A percentile compares a stretch with the other conserved stretches of the same genome.
Evolutionary conservation across 2,888 invertebrate genomes (phyloP).

Genomic region (Adelphocoris suturalis): DNA sequence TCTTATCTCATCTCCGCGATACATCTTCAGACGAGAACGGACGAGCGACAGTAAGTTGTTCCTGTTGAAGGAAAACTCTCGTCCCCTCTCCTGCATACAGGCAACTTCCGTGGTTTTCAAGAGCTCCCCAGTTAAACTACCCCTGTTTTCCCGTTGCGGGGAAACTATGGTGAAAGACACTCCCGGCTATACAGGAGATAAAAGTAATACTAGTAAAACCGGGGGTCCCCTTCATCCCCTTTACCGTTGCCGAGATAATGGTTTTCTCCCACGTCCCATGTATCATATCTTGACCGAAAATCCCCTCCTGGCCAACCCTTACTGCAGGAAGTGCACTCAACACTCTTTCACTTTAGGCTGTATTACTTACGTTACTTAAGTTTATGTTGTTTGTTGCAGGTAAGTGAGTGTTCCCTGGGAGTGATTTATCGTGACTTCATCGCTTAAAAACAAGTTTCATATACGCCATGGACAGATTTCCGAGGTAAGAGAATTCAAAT

Average conservation of each 20-base stretch:
- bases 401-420: constrained; percentile 10
- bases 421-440: constrained; percentile 30
- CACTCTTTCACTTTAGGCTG: constrained; percentile 33
- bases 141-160: constrained; percentile 28
- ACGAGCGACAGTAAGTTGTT: constrained; percentile 51
- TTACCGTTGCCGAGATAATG: constrained; percentile 60
- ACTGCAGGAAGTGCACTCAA: constrained; percentile 63
- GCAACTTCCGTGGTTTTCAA: constrained; percentile 50
- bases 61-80: constrained; percentile 40
- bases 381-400: constrained; percentile 69
- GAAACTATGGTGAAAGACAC: constrained; percentile 22
- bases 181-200: constrained; percentile 26
- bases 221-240: not conserved
- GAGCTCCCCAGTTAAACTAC: constrained; percentile 9
- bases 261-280: constrained; percentile 58
- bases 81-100: constrained; percentile 7
- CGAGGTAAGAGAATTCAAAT: no score
- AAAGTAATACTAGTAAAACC: constrained; percentile 62
- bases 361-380: constrained; percentile 41
- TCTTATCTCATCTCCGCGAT: constrained; percentile 62
- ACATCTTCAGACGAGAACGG: constrained; percentile 15
- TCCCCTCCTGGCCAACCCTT: not conserved
- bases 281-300: constrained; percentile 59
- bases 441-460: not conserved
- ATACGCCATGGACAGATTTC: no score